Conservation (phyloP, 2,797 vertebrate species). For the Acanthopagrus latus region DNA sequence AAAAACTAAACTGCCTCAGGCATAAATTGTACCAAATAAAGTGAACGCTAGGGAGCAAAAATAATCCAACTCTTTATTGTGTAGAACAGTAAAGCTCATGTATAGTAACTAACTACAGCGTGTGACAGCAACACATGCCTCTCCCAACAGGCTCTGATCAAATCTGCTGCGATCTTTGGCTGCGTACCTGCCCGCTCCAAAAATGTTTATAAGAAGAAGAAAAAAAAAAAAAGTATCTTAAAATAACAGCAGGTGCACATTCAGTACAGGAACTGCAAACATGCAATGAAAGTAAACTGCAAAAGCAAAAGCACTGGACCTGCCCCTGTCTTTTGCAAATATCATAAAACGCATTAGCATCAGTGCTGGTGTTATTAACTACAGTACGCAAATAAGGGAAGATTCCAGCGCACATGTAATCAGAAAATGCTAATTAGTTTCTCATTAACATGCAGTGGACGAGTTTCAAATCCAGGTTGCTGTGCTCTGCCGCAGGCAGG, state of each 20-base stretch:
- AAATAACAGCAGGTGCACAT: constrained; percentile 16
- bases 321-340: constrained; percentile 9
- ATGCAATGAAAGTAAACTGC: not conserved
- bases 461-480: constrained; percentile 44
- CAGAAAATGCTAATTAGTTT: constrained; percentile 57
- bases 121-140: constrained; percentile 13
- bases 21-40: constrained; percentile 41
- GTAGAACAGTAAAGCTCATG: constrained; percentile 29
- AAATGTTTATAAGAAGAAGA: constrained; percentile 28
- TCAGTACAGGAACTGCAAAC: not conserved
- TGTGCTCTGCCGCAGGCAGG: constrained; percentile 47
- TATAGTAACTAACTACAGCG: constrained; percentile 21
- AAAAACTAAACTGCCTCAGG: constrained; percentile 19
- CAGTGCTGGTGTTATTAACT: constrained; percentile 47
- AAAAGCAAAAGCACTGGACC: constrained; percentile 4
- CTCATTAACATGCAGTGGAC: constrained; percentile 48
- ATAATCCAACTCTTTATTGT: constrained; percentile 42
- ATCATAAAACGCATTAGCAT: constrained; percentile 32
- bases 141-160: constrained; percentile 20
- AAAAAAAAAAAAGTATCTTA: constrained; percentile 20
- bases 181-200: constrained; percentile 28
- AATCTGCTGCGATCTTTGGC: constrained; percentile 29
- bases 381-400: constrained; percentile 25
- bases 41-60: constrained; percentile 29
- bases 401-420: constrained; percentile 44